Evolutionary conservation across 2,113 vertebrate species (phyloP).

Genomic region (Dasyurus viverrinus): DNA sequence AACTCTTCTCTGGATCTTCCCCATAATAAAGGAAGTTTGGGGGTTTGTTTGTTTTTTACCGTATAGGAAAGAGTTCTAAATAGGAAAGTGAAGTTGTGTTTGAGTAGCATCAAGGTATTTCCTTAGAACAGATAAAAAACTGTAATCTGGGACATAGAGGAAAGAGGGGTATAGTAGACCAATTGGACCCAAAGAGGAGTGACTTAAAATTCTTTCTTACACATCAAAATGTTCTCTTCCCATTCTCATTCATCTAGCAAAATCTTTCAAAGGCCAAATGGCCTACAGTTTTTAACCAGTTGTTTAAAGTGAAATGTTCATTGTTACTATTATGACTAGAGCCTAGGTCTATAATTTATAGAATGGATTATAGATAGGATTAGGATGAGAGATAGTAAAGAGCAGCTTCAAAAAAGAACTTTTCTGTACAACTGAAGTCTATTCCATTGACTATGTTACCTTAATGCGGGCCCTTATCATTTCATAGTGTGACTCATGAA

Average conservation of each 20-base stretch:
- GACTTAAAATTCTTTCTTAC: not conserved
- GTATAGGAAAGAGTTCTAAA: not conserved
- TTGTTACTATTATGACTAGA: no score
- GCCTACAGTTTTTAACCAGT: not conserved
- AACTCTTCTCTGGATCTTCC: no score
- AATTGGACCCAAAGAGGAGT: not conserved
- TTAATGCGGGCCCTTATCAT: not conserved
- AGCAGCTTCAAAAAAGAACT: not conserved
- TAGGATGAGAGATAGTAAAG: not conserved
- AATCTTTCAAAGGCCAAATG: not conserved
- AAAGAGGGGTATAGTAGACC: not conserved
- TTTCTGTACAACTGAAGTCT: not conserved
- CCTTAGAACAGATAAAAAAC: not conserved
- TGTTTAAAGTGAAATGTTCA: not conserved
- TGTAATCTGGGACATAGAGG: not conserved
- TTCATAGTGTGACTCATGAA: not conserved
- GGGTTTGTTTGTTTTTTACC: no score
- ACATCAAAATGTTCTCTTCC: not conserved
- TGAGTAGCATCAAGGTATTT: not conserved
- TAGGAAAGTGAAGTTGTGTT: not conserved
- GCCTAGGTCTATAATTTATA: no score
- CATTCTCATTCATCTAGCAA: not conserved
- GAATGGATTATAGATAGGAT: not conserved
- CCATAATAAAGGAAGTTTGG: no score
- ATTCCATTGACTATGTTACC: not conserved